A percentile compares a stretch with the other conserved stretches of the same genome.
These are phyloP conservation scores for Amblyopsis rosae DNA, from an alignment of 2,113 vertebrate genomes.

Conservation along the genomic window DNA sequence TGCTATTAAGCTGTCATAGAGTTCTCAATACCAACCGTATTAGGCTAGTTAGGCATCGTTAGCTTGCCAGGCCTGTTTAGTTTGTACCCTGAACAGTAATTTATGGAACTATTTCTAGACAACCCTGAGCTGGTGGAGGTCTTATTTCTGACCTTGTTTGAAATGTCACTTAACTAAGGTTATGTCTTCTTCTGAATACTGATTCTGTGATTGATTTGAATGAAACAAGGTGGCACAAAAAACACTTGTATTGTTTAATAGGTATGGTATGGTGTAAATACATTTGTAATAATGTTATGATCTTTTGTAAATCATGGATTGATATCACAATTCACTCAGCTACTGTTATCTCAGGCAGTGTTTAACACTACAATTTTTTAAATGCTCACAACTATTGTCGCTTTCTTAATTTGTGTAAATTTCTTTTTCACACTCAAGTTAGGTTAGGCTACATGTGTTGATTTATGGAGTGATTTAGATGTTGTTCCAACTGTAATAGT, in stretches of 20 bases:
- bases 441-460: not conserved
- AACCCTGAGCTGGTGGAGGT: not conserved
- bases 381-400: no score
- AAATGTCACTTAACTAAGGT: not conserved
- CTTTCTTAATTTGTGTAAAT: no score
- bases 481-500: no score
- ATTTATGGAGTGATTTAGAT: not conserved
- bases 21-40: not conserved
- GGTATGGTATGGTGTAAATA: not conserved
- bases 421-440: not conserved
- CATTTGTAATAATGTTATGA: not conserved
- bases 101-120: constrained; percentile 5
- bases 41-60: not conserved
- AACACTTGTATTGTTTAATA: not conserved
- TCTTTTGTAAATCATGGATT: no score
- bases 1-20: no score
- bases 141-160: not conserved
- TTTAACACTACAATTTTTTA: no score
- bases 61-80: not conserved
- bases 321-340: no score
- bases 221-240: not conserved
- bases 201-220: no score
- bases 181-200: not conserved
- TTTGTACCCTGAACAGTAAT: not conserved
- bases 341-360: no score